Percentiles rank a stretch among this genome's conserved stretches.
phyloP scores from a whole-genome alignment of 2,113 vertebrate species.

The Gobius niger region DNA sequence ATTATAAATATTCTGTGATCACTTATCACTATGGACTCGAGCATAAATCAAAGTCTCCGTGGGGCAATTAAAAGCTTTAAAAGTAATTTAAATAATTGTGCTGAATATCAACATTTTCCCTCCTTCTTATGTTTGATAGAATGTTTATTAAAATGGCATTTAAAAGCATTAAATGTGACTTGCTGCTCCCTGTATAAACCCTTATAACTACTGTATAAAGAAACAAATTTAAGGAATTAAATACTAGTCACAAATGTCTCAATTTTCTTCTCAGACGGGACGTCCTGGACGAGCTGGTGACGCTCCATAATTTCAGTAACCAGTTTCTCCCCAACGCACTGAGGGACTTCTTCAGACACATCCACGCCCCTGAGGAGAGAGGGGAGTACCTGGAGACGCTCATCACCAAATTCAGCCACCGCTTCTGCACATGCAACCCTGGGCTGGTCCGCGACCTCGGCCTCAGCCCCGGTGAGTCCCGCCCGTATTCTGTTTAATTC shows the following conservation, averaged over 20 bases:
- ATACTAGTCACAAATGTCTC: not conserved
- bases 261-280: constrained; percentile 80
- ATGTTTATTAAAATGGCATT: too few species aligned
- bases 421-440: constrained; percentile 96
- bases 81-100: too few species aligned
- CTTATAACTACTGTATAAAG: too few species aligned
- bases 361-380: constrained; percentile 96
- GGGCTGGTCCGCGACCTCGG: constrained; percentile 89
- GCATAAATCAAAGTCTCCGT: too few species aligned
- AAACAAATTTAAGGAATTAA: not conserved
- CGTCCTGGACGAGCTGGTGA: constrained; percentile 97
- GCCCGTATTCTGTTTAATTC: too few species aligned
- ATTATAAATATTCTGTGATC: too few species aligned
- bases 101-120: too few species aligned
- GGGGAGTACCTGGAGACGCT: constrained; percentile 99
- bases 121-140: too few species aligned
- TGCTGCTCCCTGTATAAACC: too few species aligned
- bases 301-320: constrained; percentile 98
- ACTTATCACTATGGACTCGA: too few species aligned
- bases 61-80: too few species aligned
- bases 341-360: constrained; percentile 96
- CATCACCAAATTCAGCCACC: constrained; percentile 98
- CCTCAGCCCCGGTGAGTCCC: constrained; percentile 91
- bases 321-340: constrained; percentile 98
- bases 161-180: too few species aligned